Base-by-base conservation (phyloP, 1,140 invertebrate species). In the Bombus sibiricus region DNA sequence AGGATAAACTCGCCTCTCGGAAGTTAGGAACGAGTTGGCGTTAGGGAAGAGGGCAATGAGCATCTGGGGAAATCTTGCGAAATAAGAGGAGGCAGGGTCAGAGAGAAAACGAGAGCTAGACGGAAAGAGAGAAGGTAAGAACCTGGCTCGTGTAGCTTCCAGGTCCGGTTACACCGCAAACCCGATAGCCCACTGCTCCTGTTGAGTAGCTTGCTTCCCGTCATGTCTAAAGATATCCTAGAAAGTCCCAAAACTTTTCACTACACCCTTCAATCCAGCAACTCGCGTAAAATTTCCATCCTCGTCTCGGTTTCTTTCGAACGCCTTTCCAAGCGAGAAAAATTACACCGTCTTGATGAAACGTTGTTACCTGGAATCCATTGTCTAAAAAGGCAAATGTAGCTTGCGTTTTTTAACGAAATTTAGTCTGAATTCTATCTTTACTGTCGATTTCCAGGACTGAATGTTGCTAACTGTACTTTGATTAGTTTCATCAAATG, bases 41-140 rank as follows among this genome's bases (percentile, higher is more conserved):
- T 90, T 90, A 81, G 87, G 90, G 91, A 88, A 91, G 81, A 89
- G 86, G 87, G 89, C 91, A 91, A 92, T 91, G 91, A 92, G 90
- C 90, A 91, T 87, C 90, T 71, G 80, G 91, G 91, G 91, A 92
- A 91, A 92, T 92, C 91, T 90, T 90, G 81, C 83, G 85, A 92
- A 91, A 92, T 92, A 91, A 91, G 88, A 90, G 87, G 59, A 90
- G 72, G 81, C 76, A 81, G 81, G 73, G 80, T 81, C 76, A 25
- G 57, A 41, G 37, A 37, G 43, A 71, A 39, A 73, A 73, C 13
- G 41, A 32, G 28, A 39, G 74, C 79, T 66, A 41, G 85, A 34
- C 37, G 72, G 28, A 76, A 47, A 39, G 22, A 41, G 43, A 69
- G 66, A 39, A 13, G 83, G 62, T 64, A 78, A 77, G 83, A 83